A percentile compares a stretch with the other conserved stretches of the same genome.
Evolutionary conservation across 2,888 invertebrate species (phyloP).

Genomic region (Pinctada fucata): DNA sequence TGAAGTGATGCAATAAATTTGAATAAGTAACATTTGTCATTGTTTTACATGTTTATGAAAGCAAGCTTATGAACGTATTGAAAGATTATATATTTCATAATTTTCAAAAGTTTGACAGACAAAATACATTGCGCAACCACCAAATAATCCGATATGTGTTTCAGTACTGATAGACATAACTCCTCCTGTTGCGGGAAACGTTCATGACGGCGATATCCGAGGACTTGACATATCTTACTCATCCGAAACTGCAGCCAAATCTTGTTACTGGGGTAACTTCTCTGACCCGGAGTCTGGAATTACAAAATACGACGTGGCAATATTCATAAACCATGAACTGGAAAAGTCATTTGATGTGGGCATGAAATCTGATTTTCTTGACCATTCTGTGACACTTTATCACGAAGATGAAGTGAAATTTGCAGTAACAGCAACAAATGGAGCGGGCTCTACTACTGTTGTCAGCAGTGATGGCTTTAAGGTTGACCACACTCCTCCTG

Average conservation of each 20-base stretch:
- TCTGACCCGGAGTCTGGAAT: conserved; percentile 35
- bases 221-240: conserved; percentile 22
- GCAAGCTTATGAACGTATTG: no score
- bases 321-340: conserved; percentile 36
- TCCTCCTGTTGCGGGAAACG: conserved; percentile 29
- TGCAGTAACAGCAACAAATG: conserved; percentile 43
- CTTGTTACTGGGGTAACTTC: conserved; percentile 29
- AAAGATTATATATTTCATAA: no score
- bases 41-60: no score
- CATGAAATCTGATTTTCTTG: conserved; percentile 22
- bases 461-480: conserved; percentile 38
- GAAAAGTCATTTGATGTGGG: conserved; percentile 19
- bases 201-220: conserved; percentile 23
- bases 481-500: conserved; percentile 49
- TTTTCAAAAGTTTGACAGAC: no score
- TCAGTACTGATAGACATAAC: conserved; percentile 42
- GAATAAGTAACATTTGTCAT: no score
- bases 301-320: conserved; percentile 15
- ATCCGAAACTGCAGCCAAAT: conserved; percentile 29
- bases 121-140: no score
- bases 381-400: conserved; percentile 39
- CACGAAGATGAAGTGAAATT: conserved; percentile 39
- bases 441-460: conserved; percentile 35
- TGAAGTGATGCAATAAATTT: no score
- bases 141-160: not conserved